Evolutionary conservation across 2,797 vertebrate species (phyloP).

Genomic region (Loris lydekkerianus): DNA sequence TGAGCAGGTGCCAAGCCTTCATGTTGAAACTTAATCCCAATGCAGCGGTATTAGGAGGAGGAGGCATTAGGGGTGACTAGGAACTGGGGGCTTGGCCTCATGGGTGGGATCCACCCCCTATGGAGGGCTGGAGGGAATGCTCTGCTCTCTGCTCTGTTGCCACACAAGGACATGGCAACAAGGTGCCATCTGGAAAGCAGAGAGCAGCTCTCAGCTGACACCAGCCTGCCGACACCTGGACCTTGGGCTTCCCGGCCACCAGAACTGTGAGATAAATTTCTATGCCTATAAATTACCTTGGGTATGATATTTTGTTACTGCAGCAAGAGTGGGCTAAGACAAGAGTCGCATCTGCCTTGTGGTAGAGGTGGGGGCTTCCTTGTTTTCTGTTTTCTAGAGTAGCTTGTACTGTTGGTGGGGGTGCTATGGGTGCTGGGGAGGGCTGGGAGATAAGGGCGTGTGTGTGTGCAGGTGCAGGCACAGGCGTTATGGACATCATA

Average conservation of each 20-base stretch:
- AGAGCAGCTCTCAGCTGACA: background rate
- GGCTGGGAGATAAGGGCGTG: background rate
- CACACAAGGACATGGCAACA: background rate
- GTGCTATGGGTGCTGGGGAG: no score
- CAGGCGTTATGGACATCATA: background rate
- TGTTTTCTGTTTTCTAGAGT: background rate
- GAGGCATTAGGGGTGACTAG: background rate
- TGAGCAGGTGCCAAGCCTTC: no score
- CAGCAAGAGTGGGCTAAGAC: background rate
- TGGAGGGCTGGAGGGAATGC: background rate
- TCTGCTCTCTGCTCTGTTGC: background rate
- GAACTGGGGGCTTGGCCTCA: background rate
- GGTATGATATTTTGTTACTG: background rate
- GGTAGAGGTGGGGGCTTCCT: background rate
- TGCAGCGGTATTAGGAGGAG: no score
- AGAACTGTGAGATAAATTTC: background rate
- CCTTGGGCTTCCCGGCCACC: background rate
- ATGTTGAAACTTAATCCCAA: background rate
- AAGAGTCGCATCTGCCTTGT: background rate
- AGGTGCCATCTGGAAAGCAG: no score
- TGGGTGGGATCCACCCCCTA: background rate
- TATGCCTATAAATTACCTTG: no score
- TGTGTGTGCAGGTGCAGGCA: no score
- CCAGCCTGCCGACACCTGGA: accelerated
- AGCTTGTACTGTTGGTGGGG: background rate